Evolutionary conservation across 2,888 invertebrate species (phyloP).

Genomic region (Stictocephala bisonia): DNA sequence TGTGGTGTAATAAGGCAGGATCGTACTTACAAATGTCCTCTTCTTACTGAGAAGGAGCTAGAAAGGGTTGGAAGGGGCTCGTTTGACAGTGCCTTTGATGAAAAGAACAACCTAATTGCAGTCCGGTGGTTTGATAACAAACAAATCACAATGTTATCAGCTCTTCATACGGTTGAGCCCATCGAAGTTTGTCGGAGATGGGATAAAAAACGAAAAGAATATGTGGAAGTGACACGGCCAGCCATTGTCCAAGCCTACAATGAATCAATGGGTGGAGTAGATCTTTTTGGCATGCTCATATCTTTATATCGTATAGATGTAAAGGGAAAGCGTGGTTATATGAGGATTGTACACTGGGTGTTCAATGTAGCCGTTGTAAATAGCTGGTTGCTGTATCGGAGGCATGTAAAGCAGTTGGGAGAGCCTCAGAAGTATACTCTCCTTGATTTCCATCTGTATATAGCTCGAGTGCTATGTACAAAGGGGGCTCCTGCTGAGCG

Average conservation of each 20-base stretch:
- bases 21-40: conserved; percentile 41
- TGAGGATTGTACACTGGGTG: too few species aligned
- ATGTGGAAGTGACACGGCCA: conserved; percentile 54
- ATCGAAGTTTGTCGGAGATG: conserved; percentile 55
- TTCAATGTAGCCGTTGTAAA: too few species aligned
- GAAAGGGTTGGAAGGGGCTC: conserved; percentile 56
- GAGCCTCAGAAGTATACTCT: not conserved
- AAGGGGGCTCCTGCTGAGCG: not conserved
- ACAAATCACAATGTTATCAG: conserved; percentile 58
- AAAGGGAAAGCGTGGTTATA: too few species aligned
- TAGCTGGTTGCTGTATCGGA: conserved; percentile 51
- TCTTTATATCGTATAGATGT: too few species aligned
- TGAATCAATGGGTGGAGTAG: too few species aligned
- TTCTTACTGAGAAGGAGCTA: conserved; percentile 53
- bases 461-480: not conserved
- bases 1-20: conserved; percentile 50
- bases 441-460: not conserved
- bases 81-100: conserved; percentile 48
- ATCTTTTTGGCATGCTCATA: too few species aligned
- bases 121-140: conserved; percentile 59
- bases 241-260: too few species aligned
- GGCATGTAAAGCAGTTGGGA: conserved; percentile 38
- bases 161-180: conserved; percentile 55
- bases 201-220: conserved; percentile 50
- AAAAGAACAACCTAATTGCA: conserved; percentile 44